Base-by-base conservation (phyloP, 2,888 invertebrate genomes). In the Drosophila neotestacea region DNA sequence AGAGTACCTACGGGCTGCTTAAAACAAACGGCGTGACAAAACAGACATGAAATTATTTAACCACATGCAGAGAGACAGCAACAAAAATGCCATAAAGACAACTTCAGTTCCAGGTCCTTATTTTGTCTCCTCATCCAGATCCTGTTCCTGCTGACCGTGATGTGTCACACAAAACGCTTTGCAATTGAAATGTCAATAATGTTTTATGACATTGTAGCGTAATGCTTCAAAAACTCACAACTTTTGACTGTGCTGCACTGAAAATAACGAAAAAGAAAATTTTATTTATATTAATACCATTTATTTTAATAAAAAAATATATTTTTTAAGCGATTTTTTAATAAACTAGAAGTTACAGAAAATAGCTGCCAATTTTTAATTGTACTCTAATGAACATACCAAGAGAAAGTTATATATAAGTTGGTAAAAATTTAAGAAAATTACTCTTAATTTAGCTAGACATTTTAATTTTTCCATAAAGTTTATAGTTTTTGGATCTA, bases 181-280 rank as follows among this genome's bases (percentile, higher is more conserved):
- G 73, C 80, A 84, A 82, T 84, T 88, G 88, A 86, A 86, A 88
- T 88, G 88, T 84, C 85, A 88, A 86, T 86, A 86, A 88, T 86
- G 77, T 86, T 86, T 88, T 84, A 84, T 74, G 82, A 68, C 75
- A 80, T 68, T 78, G 73, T 60, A 70, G 44, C 56, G 69, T 28
- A 63, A 75, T 58, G 54, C 65, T 63, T 73, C 70, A 83, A 77
- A 82, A 81, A 74, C 55, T 61, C 38, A 2, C 1, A 47, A 38
- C 42, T 54, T 50, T 27, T 22, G 39, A 4, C 36, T 16, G 13
- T 11, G 27, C 22, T 56, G 46, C 56, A 70, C 70, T 56, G 32
- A 48, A 42, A 66, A 13, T n/a, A 4, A 4, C 32, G 1, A 32
- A 7, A 32, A 9, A 32, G 6, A 4, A 38, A 10, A 7, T 34